A percentile compares a stretch with the other conserved stretches of the same genome.
Conservation (phyloP, 2,797 vertebrate genomes). For the Botia kubotai region DNA sequence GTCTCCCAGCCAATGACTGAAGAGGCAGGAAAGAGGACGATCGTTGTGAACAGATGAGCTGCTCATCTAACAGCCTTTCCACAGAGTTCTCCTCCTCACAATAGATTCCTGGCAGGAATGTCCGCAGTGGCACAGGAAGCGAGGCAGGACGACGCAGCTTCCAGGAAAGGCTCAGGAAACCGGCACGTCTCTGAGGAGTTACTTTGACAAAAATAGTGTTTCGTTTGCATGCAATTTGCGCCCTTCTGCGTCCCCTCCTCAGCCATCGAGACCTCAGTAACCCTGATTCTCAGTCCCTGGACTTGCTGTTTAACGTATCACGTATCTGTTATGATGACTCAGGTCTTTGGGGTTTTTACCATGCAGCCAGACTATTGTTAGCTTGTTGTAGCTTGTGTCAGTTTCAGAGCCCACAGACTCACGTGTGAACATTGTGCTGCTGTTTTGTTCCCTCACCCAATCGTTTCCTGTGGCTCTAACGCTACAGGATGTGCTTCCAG, state of each 20-base stretch:
- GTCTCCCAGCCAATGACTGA: not conserved
- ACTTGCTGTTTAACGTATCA: not conserved
- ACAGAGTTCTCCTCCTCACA: slow-evolving; percentile 6
- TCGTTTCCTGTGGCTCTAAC: slow-evolving; percentile 56
- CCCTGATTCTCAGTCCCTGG: slow-evolving; percentile 19
- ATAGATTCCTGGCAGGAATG: slow-evolving; percentile 29
- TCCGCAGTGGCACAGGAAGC: slow-evolving; percentile 49
- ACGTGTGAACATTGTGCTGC: slow-evolving; percentile 16
- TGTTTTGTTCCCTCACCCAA: slow-evolving; percentile 31
- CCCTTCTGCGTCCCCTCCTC: slow-evolving; percentile 6
- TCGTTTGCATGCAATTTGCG: slow-evolving; percentile 55
- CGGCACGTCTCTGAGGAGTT: slow-evolving; percentile 61
- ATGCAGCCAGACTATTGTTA: slow-evolving; percentile 33
- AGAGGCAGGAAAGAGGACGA: slow-evolving; percentile 11
- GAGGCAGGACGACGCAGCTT: slow-evolving; percentile 58
- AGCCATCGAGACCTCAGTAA: slow-evolving; percentile 28
- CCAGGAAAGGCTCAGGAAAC: slow-evolving; percentile 68
- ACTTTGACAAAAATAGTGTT: slow-evolving; percentile 64
- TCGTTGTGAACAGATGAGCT: not conserved
- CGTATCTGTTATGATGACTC: slow-evolving; percentile 35
- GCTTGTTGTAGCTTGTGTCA: slow-evolving; percentile 4
- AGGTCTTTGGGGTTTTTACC: slow-evolving; percentile 29
- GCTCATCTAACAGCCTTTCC: slow-evolving; percentile 17
- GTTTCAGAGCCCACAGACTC: not conserved
- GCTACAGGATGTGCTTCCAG: slow-evolving; percentile 65